phyloP scores from a whole-genome alignment of 1,140 invertebrate species.

The Sminthurides bifidus region DNA sequence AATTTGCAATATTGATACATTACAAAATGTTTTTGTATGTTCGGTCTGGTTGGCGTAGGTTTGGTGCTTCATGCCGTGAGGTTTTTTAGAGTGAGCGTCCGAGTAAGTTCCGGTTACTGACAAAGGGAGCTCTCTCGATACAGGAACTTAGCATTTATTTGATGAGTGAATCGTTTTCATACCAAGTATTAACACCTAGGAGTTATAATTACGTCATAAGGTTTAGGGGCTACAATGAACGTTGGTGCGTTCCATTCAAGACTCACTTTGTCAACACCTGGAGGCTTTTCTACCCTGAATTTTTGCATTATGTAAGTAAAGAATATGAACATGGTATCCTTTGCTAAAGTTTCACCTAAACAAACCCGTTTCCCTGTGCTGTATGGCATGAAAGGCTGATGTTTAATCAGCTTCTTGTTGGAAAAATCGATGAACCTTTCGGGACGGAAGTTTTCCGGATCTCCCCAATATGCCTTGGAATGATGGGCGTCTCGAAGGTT shows the following conservation, averaged over 20 bases:
- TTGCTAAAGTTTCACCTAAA: slow-evolving; percentile 22
- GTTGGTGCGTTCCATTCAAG: slow-evolving; percentile 20
- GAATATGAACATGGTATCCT: slow-evolving; percentile 29
- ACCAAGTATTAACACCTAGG: no score
- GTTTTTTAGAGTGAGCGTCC: no score
- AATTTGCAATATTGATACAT: no score
- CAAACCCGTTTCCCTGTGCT: slow-evolving; percentile 21
- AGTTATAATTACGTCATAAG: slow-evolving; percentile 19
- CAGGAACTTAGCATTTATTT: no score
- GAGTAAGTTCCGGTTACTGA: no score
- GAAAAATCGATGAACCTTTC: slow-evolving; percentile 33
- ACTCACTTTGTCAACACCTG: slow-evolving; percentile 7
- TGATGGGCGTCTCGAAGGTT: slow-evolving; percentile 34
- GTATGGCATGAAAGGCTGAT: slow-evolving; percentile 29
- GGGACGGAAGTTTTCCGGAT: slow-evolving; percentile 37
- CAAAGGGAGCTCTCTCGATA: no score
- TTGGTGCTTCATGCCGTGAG: no score
- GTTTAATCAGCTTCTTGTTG: slow-evolving; percentile 27
- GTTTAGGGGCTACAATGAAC: slow-evolving; percentile 24
- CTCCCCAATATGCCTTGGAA: slow-evolving; percentile 35
- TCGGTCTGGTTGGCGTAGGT: no score
- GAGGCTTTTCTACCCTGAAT: slow-evolving; percentile 21
- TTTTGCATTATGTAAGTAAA: slow-evolving; percentile 29
- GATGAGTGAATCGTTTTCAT: no score
- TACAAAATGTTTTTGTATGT: no score